Evolutionary conservation across 2,888 invertebrate species (phyloP), one percentile per base, ranked within the genome.

Genomic region (Nymphalis polychloros): DNA sequence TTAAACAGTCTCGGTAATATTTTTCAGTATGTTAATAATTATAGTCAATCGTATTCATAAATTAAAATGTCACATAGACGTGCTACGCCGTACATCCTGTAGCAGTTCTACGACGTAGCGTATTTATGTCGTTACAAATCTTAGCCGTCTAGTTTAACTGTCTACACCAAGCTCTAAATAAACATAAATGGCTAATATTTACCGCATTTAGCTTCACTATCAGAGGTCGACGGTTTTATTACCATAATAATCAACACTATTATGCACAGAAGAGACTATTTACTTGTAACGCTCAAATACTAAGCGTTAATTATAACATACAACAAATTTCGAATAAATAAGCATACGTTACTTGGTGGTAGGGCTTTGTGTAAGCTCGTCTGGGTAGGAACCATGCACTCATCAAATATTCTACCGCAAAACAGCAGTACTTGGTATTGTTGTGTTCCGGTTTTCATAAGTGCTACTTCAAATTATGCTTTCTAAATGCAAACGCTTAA

Each of bases 21-120:
- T 41, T 41, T 41, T 13, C 41, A 41, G 0, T 0, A 3, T 41
- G 13, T 4, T 13, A 4, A 41, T 13, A 13, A 31, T 41, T 41
- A 41, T 13, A 41, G 13, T 13, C 41, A 41, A 23, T 16, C 27
- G 8, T 46, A 7, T 20, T 20, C 20, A 59, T 59, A 47, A 41
- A 23, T 41, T 47, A 46, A 47, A 59, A 31, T 23, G 23, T 23
- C 20, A 46, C 59, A 17, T 35, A 27, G 20, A 47, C 4, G n/a
- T 49, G 67, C 68, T 73, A 71, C 71, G 63, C 63, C 71, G 75
- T 78, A 79, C 75, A 71, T 70, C 60, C 64, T 71, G 75, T 78
- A 79, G 76, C 70, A 60, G 61, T 20, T 63, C 76, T 79, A 77
- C 79, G 76, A 16, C 76, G 73, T 77, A 79, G 74, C 70, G 55